phyloP scores from a whole-genome alignment of 2,888 invertebrate species.

The Amorpha juglandis region DNA sequence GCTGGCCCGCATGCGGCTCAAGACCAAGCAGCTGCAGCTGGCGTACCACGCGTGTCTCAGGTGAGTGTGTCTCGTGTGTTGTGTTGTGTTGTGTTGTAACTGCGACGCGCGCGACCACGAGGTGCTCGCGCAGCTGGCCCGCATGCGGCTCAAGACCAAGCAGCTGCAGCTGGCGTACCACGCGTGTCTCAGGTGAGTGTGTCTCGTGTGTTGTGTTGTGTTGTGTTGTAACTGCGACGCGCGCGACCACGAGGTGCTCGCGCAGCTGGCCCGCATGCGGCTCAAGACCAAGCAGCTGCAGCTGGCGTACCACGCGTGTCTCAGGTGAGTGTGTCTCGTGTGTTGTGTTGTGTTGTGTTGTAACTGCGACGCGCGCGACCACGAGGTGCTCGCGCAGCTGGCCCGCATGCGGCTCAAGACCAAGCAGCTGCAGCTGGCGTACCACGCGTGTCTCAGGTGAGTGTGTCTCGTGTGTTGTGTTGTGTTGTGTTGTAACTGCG shows the following conservation, averaged over 20 bases:
- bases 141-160: no score
- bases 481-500: no score
- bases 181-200: no score
- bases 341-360: not conserved
- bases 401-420: conserved; percentile 96
- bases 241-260: conserved; percentile 90
- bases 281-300: conserved; percentile 97
- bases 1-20: conserved; percentile 94
- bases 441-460: conserved; percentile 90
- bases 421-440: conserved; percentile 95
- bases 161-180: no score
- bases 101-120: no score
- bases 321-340: conserved; percentile 69
- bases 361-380: conserved; percentile 79
- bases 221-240: conserved; percentile 94
- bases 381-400: conserved; percentile 91
- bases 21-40: conserved; percentile 96
- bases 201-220: no score
- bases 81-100: no score
- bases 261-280: conserved; percentile 93
- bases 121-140: no score
- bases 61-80: conserved; percentile 40
- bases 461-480: no score
- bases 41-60: conserved; percentile 93
- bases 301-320: conserved; percentile 93